phyloP scores from a whole-genome alignment of 92 coral and sea anemone species.

The Bergia puertoricense region DNA sequence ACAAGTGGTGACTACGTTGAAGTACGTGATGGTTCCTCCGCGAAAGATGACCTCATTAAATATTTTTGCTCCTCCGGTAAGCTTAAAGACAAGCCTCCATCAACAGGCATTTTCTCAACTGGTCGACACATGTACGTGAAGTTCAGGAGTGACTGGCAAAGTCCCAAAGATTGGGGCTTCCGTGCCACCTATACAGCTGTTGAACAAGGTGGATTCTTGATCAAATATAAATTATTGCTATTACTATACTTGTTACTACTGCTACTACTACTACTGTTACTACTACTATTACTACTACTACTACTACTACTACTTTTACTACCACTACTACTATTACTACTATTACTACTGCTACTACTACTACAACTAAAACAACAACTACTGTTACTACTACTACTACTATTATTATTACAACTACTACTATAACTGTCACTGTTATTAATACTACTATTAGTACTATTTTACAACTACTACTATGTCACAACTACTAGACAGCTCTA shows the following conservation, averaged over 20 bases:
- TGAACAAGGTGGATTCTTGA: background rate
- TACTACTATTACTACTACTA: too few species aligned
- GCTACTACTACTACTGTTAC: background rate
- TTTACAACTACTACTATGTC: too few species aligned
- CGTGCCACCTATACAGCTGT: constrained; percentile 11
- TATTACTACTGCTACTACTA: too few species aligned
- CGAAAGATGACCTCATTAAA: background rate
- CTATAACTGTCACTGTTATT: too few species aligned
- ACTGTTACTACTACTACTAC: too few species aligned
- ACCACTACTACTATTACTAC: too few species aligned
- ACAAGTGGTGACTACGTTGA: background rate
- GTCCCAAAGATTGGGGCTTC: background rate
- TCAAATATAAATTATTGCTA: background rate
- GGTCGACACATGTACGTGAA: constrained; percentile 2
- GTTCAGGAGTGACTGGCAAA: background rate
- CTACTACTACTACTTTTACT: too few species aligned
- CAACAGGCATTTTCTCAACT: background rate
- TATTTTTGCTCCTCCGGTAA: background rate
- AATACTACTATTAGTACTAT: too few species aligned
- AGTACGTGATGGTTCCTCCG: background rate
- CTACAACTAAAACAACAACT: too few species aligned
- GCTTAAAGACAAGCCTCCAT: background rate
- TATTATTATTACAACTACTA: too few species aligned
- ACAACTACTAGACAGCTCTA: too few species aligned
- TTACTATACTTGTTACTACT: background rate